A percentile compares a stretch with the other conserved stretches of the same genome.
Evolutionary conservation across 2,888 invertebrate genomes (phyloP).

Genomic region (Sceliomorpha sp.): DNA sequence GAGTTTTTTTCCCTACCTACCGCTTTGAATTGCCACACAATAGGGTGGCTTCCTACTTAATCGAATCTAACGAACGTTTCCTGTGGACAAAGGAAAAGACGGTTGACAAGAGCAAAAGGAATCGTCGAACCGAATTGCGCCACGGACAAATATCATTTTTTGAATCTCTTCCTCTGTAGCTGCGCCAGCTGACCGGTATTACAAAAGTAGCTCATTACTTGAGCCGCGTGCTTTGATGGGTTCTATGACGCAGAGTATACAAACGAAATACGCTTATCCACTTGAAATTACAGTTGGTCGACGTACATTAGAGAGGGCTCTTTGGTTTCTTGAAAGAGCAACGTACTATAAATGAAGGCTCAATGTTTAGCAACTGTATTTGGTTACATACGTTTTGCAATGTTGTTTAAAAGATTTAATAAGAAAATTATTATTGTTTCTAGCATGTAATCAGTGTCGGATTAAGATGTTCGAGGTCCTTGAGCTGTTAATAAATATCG

Average conservation of each 20-base stretch:
- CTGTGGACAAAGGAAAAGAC: slow-evolving; percentile 34
- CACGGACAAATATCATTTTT: slow-evolving; percentile 24
- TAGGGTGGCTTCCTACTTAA: slow-evolving; percentile 41
- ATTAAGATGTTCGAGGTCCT: too few species aligned
- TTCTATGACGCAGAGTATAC: slow-evolving; percentile 8
- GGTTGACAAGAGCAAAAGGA: slow-evolving; percentile 26
- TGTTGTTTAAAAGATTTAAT: too few species aligned
- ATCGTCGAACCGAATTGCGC: slow-evolving; percentile 28
- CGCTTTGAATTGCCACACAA: slow-evolving; percentile 47
- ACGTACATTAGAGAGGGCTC: background rate
- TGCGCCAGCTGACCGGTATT: slow-evolving; percentile 14
- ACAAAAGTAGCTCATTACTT: slow-evolving; percentile 32
- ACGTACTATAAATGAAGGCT: too few species aligned
- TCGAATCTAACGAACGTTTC: slow-evolving; percentile 43
- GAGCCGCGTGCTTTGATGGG: background rate
- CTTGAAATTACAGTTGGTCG: slow-evolving; percentile 8
- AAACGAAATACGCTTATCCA: slow-evolving; percentile 12
- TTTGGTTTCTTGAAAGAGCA: too few species aligned
- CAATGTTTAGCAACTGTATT: too few species aligned
- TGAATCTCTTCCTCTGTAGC: slow-evolving; percentile 15
- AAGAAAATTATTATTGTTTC: too few species aligned
- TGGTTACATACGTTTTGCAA: too few species aligned
- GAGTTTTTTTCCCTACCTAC: slow-evolving; percentile 30
- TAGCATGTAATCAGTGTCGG: too few species aligned
- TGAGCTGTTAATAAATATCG: too few species aligned